Evolutionary conservation across 2,113 vertebrate species (phyloP).

Genomic region (Gymnocephalus cernua): DNA sequence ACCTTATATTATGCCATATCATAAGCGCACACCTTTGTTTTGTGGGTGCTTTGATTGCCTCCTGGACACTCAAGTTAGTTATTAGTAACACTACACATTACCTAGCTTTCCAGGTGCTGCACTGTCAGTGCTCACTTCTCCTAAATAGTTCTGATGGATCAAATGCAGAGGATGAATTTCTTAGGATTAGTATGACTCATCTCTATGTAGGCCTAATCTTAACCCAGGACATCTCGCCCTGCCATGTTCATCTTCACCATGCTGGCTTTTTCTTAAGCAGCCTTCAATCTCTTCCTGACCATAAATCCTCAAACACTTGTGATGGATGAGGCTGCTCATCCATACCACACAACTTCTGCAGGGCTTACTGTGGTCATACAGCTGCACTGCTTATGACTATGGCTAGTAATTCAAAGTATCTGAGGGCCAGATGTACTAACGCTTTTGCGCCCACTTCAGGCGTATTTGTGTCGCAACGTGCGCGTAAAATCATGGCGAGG

Average conservation of each 20-base stretch:
- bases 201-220: not conserved
- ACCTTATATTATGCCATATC: not conserved
- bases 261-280: not conserved
- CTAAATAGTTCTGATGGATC: not conserved
- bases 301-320: not conserved
- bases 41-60: fast-evolving
- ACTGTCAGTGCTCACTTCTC: not conserved
- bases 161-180: not conserved
- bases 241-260: not conserved
- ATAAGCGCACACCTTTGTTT: not conserved
- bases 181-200: not conserved
- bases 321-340: not conserved
- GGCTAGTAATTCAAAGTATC: not conserved
- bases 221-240: not conserved
- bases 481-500: no score
- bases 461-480: no score
- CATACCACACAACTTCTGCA: not conserved
- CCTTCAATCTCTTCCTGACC: not conserved
- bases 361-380: not conserved
- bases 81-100: not conserved
- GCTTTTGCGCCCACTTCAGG: no score
- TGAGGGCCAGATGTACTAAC: no score
- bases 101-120: not conserved
- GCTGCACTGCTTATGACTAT: not conserved
- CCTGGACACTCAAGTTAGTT: not conserved